Conservation (phyloP, 2,113 vertebrate species). For the Chionis minor region DNA sequence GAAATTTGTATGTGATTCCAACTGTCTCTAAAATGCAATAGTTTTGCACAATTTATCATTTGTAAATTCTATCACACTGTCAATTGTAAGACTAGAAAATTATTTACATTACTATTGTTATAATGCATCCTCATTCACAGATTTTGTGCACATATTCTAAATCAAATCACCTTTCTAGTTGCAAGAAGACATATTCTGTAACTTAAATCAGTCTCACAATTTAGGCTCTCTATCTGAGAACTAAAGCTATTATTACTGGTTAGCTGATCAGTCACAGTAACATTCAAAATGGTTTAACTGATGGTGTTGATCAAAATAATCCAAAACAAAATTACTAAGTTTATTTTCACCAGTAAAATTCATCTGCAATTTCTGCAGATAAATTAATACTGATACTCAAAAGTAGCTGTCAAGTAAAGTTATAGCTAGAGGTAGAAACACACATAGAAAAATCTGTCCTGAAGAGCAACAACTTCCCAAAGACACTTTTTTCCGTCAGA, state of each 20-base stretch:
- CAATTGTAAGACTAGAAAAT: neutral
- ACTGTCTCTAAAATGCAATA: neutral
- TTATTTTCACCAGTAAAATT: neutral
- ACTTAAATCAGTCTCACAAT: neutral
- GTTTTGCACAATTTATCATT: neutral
- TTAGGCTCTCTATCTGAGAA: neutral
- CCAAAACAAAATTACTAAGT: neutral
- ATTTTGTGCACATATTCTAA: neutral
- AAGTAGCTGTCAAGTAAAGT: neutral
- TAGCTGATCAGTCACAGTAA: neutral
- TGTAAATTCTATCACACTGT: neutral
- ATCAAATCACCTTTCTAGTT: neutral
- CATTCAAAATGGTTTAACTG: neutral
- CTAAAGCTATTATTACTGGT: neutral
- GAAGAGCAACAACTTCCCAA: neutral
- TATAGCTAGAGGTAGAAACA: neutral
- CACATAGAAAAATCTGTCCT: neutral
- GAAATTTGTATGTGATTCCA: neutral
- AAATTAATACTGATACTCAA: neutral
- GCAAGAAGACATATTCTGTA: neutral
- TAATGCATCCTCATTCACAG: neutral
- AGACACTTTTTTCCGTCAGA: neutral
- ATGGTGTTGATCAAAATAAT: neutral
- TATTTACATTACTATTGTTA: neutral
- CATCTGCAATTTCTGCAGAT: neutral